Evolutionary conservation across 2,113 vertebrate genomes (phyloP), one percentile per base, ranked within the genome.

Genomic region (Malurus cyaneus): DNA sequence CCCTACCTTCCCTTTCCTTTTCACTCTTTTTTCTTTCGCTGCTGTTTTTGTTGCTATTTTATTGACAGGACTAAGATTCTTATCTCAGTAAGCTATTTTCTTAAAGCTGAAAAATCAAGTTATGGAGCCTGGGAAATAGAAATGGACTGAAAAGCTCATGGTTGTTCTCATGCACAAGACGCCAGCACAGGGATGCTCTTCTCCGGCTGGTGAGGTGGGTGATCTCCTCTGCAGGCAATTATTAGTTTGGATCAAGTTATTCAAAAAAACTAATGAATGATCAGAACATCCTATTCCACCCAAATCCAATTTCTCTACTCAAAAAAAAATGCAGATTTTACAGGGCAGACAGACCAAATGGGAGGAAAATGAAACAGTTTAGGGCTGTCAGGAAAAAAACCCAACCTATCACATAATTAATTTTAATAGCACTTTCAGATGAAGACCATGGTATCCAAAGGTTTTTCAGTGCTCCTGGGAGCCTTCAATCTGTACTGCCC

Each of bases 61-160:
- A 83, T 71, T 17, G 2, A 41, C 46, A 89, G 78, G 82, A 97
- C 95, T 95, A 93, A 97, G 93, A 96, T 94, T 50, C 60, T 96
- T 95, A 94, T 96, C 84, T 95, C 13, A 9, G 31, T 41, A 74
- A 70, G 28, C 18, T 67, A 52, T 39, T 85, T 83, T 77, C 42
- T 88, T 93, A 69, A 92, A 82, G 61, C 23, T 92, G 44, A 94
- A 96, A 89, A 83, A 89, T 84, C 86, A 86, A 61, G 44, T 52
- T 87, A 77, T 31, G 26, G 74, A 96, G 93, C 44, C 44, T 39
- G 70, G 65, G 61, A 34, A 95, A 44, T 64, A 95, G 83, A 85
- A 76, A 56, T 2, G 9, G 36, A 71, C 15, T 41, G 66, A 61
- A 82, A 64, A 82, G 50, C 34, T 57, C 25, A 18, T 2, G 9